Base-by-base conservation (phyloP, 92 coral and sea anemone genomes). In the Anthopleura xanthogrammica region DNA sequence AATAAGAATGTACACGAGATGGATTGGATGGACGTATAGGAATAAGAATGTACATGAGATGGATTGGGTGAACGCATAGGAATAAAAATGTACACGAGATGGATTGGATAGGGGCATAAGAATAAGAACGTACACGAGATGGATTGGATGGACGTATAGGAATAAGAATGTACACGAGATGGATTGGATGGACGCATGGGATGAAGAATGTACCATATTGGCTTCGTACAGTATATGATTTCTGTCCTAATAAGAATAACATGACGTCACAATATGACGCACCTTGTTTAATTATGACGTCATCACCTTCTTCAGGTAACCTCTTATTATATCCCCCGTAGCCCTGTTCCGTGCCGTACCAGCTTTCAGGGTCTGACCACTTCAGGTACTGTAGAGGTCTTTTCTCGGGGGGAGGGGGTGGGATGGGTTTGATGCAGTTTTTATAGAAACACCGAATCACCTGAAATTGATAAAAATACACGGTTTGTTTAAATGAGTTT, bases 281-380 rank as follows among this genome's bases (percentile, higher is more conserved):
- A 92, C 95, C 89, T 80, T 82, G 82, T 73, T 82, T 75, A 68
- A 95, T 95, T 71, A 92, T 86, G 83, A 95, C 94, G 86, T 92
- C 94, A 80, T 92, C 96, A 9, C 91, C 93, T 76, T 95, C 91
- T 20, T 52, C 75, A 1, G 98, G 98, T 36, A 95, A 81, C 73
- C 83, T 85, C 76, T 93, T 93, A 86, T 87, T 91, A 82, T 95
- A 81, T 6, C 98, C 98, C 22, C 98, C 98, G 68, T 92, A 92
- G 17, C 92, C 93, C 52, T 85, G 83, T 23, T 83, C 91, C 5
- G 98, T 87, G 41, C 93, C 92, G 42, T 92, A 92, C 98, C 98
- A 95, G 85, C 90, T 87, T 77, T 87, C 92, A 20, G 90, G 83
- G 79, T 88, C 94, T n/a, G 98, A 95, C 98, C 98, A 95, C 57